Evolutionary conservation across 2,888 invertebrate genomes (phyloP), one percentile per base, ranked within the genome.

Genomic region (Dusona sp.): DNA sequence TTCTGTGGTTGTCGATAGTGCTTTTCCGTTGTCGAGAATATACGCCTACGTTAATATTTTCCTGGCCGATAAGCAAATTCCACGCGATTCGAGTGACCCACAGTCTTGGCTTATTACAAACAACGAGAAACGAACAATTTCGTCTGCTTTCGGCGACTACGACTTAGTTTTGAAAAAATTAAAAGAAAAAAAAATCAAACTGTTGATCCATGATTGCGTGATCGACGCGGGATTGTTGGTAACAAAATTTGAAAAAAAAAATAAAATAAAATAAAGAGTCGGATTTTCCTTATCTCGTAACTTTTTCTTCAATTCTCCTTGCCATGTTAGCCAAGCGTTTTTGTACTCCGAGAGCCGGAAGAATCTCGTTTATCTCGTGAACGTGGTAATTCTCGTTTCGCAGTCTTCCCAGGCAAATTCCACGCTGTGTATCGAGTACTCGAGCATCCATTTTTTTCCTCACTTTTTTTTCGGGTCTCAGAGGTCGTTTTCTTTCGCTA

Each of bases 211-310:
- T 33, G 38, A 42, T 65, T 65, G 36, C 54, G 67, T 38, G 51
- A 78, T 68, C 38, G 42, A 36, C 19, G 33, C 9, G 33, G 29
- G 22, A 29, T 25, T 6, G 57, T 57, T 57, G 11, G 16, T 29
- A 6, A 61, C 16, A 29, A 61, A 29, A 61, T 29, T 61, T 8
- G n/a, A 9, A 54, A 29, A 16, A 25, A 11, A 13, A 25, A 19
- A 51, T 19, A n/a, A 25, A 61, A 29, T 6, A 13, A 38, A 9
- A 11, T 42, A 25, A 68, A 78, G 42, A 38, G 65, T 64, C 16
- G 22, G 19, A 79, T 79, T 54, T 79, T 68, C 38, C 42, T 79
- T 68, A 79, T 79, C 79, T 67, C 54, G 19, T 8, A 16, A 51
- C 13, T 25, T 57, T 57, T 25, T 25, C 13, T 57, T 25, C 25